Evolutionary conservation across 2,113 vertebrate species (phyloP), one percentile per base, ranked within the genome.

Genomic region (Abramis brama): DNA sequence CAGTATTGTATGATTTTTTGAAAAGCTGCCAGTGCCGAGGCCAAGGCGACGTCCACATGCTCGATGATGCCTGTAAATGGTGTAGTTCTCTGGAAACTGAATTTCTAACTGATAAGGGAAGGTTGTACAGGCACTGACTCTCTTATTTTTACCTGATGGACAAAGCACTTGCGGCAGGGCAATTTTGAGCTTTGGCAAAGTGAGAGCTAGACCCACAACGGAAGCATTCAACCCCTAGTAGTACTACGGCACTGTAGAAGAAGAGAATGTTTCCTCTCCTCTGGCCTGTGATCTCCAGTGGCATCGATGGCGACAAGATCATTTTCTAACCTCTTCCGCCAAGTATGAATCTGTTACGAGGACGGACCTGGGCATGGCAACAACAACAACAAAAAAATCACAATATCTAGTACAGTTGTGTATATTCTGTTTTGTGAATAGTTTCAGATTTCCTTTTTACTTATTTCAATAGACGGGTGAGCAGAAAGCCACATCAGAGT

Each of bases 401-500:
- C 7, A 70, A 36, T 36, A 70, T 45, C 5, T 45, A n/a, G 21
- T 12, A n/a, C 39, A 25, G 21, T 62, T 57, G 47, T 30, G 21
- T 64, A n/a, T 15, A 45, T 45, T 50, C 39, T 43, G n/a, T 43
- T 74, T 47, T 23, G 70, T 74, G 5, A 64, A 9, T 39, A 21
- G 23, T 47, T 66, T 68, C 43, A 73, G 0, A 43, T 60, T 23
- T 77, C 21, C 9, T 21, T 19, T 79, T 45, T 80, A 68, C 17
- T 68, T 59, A 55, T 85, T 23, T 74, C 7, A n/a, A 66, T 77
- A 91, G 89, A 36, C 43, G 12, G 84, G 60, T 36, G 60, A 74
- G 21, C 57, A 76, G 45, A 86, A 86, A 78, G 21, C 68, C 62
- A 43, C 81, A 77, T 25, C 30, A 79, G 87, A 75, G 55, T 47